Conservation (phyloP, 2,797 vertebrate species). For the Bovichtus diacanthus region DNA sequence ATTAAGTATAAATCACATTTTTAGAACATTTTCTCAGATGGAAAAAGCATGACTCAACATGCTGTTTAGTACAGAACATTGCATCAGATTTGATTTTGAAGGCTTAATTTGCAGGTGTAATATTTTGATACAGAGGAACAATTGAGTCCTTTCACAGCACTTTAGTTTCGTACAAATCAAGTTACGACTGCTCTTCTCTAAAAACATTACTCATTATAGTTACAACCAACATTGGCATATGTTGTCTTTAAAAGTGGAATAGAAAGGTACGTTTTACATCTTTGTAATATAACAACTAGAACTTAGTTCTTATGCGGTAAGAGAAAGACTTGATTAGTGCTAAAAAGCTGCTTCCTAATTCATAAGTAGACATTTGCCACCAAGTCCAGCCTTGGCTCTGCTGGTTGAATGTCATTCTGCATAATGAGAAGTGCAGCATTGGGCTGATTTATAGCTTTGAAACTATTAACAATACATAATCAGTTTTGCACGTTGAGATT, state of each 20-base stretch:
- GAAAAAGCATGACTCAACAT: neutral
- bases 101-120: neutral
- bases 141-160: neutral
- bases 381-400: neutral
- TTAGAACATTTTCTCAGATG: neutral
- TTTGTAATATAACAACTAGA: neutral
- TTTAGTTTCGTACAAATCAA: neutral
- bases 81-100: neutral
- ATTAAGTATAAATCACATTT: too few species aligned
- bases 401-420: neutral
- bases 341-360: neutral
- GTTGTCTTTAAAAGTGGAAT: neutral
- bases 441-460: neutral
- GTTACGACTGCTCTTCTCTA: neutral
- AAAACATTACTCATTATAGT: neutral
- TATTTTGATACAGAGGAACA: neutral
- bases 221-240: neutral
- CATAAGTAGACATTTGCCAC: neutral
- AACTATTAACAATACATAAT: neutral
- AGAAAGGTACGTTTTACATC: neutral
- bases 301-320: neutral
- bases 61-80: neutral
- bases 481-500: constrained; percentile 2
- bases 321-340: neutral
- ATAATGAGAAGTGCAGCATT: neutral